Base-by-base conservation (phyloP, 1,140 invertebrate species). In the Platorchestia sp. region DNA sequence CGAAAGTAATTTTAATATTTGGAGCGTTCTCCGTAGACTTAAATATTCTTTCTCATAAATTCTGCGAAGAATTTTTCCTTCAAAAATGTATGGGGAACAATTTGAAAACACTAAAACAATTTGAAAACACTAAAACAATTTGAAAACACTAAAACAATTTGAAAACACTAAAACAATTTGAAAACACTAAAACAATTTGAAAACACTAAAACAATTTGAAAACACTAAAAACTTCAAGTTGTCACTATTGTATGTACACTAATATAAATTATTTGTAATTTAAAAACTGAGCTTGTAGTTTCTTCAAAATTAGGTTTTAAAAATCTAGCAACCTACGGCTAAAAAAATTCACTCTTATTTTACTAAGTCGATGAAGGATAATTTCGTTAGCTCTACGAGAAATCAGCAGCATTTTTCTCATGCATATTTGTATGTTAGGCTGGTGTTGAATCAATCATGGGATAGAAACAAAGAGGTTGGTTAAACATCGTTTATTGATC, bases 401-500 rank as follows among this genome's bases (percentile, higher is more conserved):
- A 36, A 75, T 3, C 59, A 75, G 36, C 27, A 3, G 27, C 1
- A 75, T 75, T 75, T 36, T 75, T 75, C 59, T 27, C 3, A 3
- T 75, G 59, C 14, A 75, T 3, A 22, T 22, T 22, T 22, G 1
- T 75, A 36, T 75, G 1, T 3, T 75, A 75, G 14, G 27, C 1
- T 36, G 36, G 59, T 14, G 59, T 1, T 75, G 36, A 3, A 22
- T 19, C 59, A 75, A 75, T 1, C 1, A 75, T 19, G 27, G 27
- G 27, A 75, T 22, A 3, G 27, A 75, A 75, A 75, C 59, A 75
- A 75, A 75, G n/a, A n/a, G n/a, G 59, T 75, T 75, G 59, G 59
- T 75, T 75, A 75, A 75, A 75, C 59, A 75, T 75, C 59, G 36
- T 75, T 75, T 75, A 75, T 75, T 75, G 59, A 75, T 75, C 59